A percentile compares a stretch with the other conserved stretches of the same genome.
These are phyloP conservation scores for Homalodisca vitripennis DNA, from an alignment of 1,140 invertebrate genomes.

Conservation along the genomic window DNA sequence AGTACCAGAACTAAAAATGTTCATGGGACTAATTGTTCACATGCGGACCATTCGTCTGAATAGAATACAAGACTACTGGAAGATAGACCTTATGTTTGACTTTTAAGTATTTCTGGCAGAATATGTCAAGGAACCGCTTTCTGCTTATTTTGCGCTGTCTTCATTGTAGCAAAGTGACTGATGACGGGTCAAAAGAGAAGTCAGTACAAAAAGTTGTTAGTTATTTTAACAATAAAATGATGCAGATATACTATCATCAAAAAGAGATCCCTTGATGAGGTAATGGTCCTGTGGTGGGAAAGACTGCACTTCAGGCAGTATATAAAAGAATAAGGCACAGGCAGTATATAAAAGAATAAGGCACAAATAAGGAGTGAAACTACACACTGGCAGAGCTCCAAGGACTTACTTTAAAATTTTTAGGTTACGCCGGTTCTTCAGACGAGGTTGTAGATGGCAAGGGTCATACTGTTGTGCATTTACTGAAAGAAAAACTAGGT, in stretches of 20 bases:
- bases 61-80: neutral
- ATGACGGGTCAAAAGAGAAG: neutral
- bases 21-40: too few relatives aligned
- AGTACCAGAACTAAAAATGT: too few relatives aligned
- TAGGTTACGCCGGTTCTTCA: neutral
- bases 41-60: too few relatives aligned
- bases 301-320: neutral
- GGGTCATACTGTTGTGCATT: neutral
- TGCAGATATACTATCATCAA: neutral
- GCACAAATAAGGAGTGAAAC: neutral
- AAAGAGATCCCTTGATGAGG: too few relatives aligned
- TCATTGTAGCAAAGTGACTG: neutral
- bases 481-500: neutral
- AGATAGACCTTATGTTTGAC: neutral
- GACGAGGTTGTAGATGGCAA: neutral
- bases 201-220: neutral
- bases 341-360: too few relatives aligned
- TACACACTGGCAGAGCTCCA: too few relatives aligned
- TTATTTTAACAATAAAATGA: too few relatives aligned
- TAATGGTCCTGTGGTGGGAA: neutral
- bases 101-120: neutral
- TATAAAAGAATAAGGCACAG: too few relatives aligned
- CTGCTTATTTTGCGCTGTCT: neutral
- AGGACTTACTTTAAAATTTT: neutral
- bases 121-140: neutral